Evolutionary conservation across 2,888 invertebrate species (phyloP).

Genomic region (Hypena proboscidalis): DNA sequence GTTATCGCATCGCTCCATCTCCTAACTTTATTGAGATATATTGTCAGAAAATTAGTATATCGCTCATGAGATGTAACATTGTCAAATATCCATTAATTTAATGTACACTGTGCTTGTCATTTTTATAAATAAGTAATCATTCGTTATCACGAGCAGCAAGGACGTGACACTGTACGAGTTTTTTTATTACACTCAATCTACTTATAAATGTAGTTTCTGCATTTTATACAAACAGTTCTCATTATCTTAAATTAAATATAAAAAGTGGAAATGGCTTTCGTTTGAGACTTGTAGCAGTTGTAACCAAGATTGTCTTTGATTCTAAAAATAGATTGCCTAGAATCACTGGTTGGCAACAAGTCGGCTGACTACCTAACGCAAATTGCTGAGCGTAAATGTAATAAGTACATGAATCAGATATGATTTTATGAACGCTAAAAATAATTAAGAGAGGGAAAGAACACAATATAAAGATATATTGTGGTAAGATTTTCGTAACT

Average conservation of each 20-base stretch:
- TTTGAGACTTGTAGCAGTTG: not conserved
- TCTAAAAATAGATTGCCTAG: too few relatives aligned
- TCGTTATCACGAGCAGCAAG: slow-evolving; percentile 70
- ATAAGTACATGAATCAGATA: too few relatives aligned
- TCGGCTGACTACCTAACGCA: slow-evolving; percentile 15
- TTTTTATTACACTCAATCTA: slow-evolving; percentile 32
- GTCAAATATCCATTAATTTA: slow-evolving; percentile 46
- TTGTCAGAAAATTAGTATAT: slow-evolving; percentile 36
- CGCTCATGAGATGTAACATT: slow-evolving; percentile 38
- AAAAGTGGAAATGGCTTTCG: not conserved
- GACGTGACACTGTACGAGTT: slow-evolving; percentile 63
- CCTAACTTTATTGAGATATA: slow-evolving; percentile 47
- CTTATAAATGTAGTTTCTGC: slow-evolving; percentile 42
- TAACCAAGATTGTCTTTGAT: too few relatives aligned
- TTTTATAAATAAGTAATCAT: slow-evolving; percentile 69
- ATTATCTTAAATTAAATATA: slow-evolving; percentile 1
- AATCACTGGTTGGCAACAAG: slow-evolving; percentile 36
- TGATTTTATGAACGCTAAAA: too few relatives aligned
- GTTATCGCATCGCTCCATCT: slow-evolving; percentile 49
- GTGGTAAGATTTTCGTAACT: too few relatives aligned
- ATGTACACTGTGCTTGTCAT: slow-evolving; percentile 47
- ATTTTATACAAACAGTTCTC: slow-evolving; percentile 28
- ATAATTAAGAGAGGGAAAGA: too few relatives aligned
- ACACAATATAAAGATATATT: too few relatives aligned
- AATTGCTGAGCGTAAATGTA: too few relatives aligned